Evolutionary conservation across 2,888 invertebrate species (phyloP).

Genomic region (Aphidius colemani): DNA sequence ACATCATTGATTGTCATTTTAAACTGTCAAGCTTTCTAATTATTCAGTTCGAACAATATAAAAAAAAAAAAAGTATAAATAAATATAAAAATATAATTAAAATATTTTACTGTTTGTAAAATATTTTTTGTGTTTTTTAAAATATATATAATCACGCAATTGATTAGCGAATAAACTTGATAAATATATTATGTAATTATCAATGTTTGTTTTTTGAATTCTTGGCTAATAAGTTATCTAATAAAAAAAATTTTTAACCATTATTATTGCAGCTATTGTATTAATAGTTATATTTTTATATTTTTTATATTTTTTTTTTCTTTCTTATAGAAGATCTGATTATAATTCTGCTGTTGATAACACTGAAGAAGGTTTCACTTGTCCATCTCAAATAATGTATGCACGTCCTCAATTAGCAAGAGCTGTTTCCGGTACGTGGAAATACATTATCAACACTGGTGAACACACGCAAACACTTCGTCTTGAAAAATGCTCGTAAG

Average conservation of each 20-base stretch:
- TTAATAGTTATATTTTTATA: too few relatives aligned
- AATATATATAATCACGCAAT: not conserved
- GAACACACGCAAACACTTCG: slow-evolving; percentile 83
- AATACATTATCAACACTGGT: slow-evolving; percentile 83
- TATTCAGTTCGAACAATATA: slow-evolving; percentile 19
- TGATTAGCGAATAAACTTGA: not conserved
- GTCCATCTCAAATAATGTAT: slow-evolving; percentile 78
- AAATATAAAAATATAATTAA: slow-evolving; percentile 15
- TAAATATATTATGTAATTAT: too few relatives aligned
- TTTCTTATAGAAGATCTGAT: slow-evolving; percentile 66
- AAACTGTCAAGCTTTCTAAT: slow-evolving; percentile 37
- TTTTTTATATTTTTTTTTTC: slow-evolving; percentile 17
- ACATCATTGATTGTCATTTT: slow-evolving; percentile 23
- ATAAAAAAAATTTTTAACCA: not conserved
- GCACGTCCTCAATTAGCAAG: slow-evolving; percentile 80
- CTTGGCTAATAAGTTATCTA: slow-evolving; percentile 6
- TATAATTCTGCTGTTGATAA: slow-evolving; percentile 63
- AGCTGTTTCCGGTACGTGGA: slow-evolving; percentile 82
- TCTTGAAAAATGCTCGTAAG: slow-evolving; percentile 80
- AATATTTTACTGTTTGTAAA: too few relatives aligned
- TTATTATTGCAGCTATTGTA: too few relatives aligned
- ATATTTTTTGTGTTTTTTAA: not conserved
- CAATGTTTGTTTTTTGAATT: too few relatives aligned
- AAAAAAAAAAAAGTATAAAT: slow-evolving; percentile 10
- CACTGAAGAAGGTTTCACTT: slow-evolving; percentile 74